A percentile compares a stretch with the other conserved stretches of the same genome.
These are phyloP conservation scores for Pardalotus punctatus DNA, from an alignment of 2,113 vertebrate genomes.

Conservation along the genomic window DNA sequence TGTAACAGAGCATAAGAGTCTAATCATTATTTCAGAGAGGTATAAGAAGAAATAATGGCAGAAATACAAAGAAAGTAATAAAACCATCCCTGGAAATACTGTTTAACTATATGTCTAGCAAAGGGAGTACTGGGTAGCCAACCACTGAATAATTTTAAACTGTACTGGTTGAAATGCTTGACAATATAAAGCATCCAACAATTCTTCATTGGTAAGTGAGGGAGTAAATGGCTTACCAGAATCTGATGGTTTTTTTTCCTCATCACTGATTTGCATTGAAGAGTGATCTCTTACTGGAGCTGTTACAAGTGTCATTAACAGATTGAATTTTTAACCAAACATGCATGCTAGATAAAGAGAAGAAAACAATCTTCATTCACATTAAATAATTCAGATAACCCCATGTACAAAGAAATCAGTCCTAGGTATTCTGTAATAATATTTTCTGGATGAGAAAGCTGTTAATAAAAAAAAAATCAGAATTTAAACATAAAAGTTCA, in stretches of 20 bases:
- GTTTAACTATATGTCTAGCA: background rate
- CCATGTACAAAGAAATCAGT: background rate
- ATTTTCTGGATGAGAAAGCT: background rate
- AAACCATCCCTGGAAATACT: background rate
- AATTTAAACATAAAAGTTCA: background rate
- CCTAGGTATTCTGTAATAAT: background rate
- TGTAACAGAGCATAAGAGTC: background rate
- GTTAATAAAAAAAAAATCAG: background rate
- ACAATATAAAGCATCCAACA: background rate
- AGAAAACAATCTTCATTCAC: background rate
- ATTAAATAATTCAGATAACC: background rate
- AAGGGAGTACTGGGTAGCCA: background rate
- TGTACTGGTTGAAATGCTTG: background rate
- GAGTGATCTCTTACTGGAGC: background rate
- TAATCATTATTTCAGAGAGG: background rate
- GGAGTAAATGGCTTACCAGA: background rate
- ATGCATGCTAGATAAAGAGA: background rate
- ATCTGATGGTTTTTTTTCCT: fast-evolving
- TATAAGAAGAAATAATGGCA: background rate
- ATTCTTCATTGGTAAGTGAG: background rate
- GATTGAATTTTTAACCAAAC: background rate
- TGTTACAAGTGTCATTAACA: background rate
- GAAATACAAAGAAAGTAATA: background rate
- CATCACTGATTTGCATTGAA: background rate
- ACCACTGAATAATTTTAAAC: background rate